These are phyloP conservation scores for Phytoseiulus persimilis DNA, from an alignment of 2,888 invertebrate species.

Conservation along the genomic window DNA sequence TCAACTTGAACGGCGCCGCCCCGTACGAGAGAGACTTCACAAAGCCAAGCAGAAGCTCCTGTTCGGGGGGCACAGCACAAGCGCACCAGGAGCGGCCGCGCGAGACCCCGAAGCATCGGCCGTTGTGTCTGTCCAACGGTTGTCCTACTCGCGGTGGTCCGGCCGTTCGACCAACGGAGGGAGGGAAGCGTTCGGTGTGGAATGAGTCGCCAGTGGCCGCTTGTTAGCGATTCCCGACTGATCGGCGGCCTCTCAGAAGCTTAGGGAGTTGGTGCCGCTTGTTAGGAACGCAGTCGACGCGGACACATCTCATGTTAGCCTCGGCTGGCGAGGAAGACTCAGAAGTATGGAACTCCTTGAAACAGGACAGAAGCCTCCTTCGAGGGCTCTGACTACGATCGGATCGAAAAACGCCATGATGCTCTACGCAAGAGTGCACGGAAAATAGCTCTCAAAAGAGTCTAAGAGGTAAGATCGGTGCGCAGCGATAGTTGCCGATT, in stretches of 20 bases:
- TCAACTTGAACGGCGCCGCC: not conserved
- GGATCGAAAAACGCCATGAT: not conserved
- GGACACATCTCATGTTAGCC: not conserved
- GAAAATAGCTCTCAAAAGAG: not conserved
- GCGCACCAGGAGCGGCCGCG: not conserved
- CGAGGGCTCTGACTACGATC: not conserved
- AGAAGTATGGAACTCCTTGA: too few relatives aligned
- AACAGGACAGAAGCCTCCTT: too few relatives aligned
- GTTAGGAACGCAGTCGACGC: not conserved
- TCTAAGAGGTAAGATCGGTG: not conserved
- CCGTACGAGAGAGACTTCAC: not conserved
- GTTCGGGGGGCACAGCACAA: not conserved
- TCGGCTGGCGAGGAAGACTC: not conserved
- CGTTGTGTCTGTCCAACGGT: not conserved
- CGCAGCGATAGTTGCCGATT: not conserved
- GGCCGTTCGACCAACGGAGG: not conserved
- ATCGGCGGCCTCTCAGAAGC: not conserved
- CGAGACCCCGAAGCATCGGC: not conserved
- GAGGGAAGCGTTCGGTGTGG: too few relatives aligned
- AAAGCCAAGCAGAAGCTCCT: not conserved
- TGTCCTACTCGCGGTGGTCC: too few relatives aligned
- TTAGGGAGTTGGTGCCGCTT: not conserved
- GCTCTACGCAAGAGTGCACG: not conserved
- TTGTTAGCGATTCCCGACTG: not conserved
- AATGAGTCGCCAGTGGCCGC: too few relatives aligned